Conservation (phyloP, 2,888 invertebrate genomes). For the Beris morrisii region DNA sequence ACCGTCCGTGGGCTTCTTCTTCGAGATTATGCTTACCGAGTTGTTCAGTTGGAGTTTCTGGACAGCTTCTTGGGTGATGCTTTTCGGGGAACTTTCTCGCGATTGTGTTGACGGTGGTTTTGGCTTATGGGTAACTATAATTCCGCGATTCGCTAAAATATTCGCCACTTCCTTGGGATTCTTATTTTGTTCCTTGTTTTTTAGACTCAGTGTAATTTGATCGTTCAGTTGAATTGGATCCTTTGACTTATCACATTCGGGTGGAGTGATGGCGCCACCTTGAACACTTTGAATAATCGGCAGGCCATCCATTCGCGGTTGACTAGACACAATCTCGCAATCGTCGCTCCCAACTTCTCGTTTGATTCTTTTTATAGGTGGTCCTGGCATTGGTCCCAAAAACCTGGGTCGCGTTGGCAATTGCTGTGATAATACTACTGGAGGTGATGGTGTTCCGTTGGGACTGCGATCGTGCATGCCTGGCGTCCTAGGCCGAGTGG, state of each 20-base stretch:
- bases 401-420: constrained; percentile 27
- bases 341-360: constrained; percentile 68
- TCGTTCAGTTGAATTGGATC: constrained; percentile 70
- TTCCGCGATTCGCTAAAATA: constrained; percentile 74
- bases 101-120: constrained; percentile 59
- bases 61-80: constrained; percentile 55
- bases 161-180: constrained; percentile 77
- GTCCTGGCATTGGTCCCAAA: constrained; percentile 29
- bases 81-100: constrained; percentile 51
- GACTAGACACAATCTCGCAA: constrained; percentile 74
- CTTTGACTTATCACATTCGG: constrained; percentile 56
- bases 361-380: constrained; percentile 40
- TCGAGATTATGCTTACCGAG: constrained; percentile 64
- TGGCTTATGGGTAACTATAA: constrained; percentile 64
- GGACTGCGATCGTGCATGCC: constrained; percentile 30
- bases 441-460: constrained; percentile 37
- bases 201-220: constrained; percentile 69
- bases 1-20: constrained; percentile 52
- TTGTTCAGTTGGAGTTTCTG: constrained; percentile 59
- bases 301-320: constrained; percentile 70
- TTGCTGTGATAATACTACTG: constrained; percentile 41
- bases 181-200: constrained; percentile 60
- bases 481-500: constrained; percentile 33
- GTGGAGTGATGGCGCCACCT: constrained; percentile 53
- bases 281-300: constrained; percentile 77